phyloP scores from a whole-genome alignment of 2,888 invertebrate species.

The Mesorhabditis belari region DNA sequence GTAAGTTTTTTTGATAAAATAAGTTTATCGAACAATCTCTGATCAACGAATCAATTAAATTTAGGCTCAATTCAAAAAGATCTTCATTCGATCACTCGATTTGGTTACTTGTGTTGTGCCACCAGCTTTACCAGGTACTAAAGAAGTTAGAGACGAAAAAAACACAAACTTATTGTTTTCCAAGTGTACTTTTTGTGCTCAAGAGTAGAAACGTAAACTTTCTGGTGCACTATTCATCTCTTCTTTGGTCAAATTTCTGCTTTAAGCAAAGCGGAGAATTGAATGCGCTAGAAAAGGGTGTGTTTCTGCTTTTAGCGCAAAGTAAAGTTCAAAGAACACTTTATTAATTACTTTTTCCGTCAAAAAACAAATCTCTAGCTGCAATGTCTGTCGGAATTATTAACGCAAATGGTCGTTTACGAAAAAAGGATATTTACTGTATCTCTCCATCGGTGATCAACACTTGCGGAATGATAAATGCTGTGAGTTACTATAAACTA shows the following conservation, averaged over 20 bases:
- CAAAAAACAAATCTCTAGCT: slow-evolving; percentile 54
- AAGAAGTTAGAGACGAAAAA: too few species aligned
- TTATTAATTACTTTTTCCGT: too few species aligned
- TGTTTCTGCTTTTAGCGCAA: background rate
- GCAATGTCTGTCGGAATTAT: slow-evolving; percentile 60
- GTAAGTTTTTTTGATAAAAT: too few species aligned
- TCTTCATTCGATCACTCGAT: slow-evolving; percentile 73
- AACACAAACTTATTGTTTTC: too few species aligned
- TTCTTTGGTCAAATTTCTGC: background rate
- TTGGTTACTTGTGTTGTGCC: slow-evolving; percentile 86
- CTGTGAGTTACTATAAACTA: slow-evolving; percentile 38
- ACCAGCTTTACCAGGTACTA: slow-evolving; percentile 72
- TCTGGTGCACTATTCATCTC: too few species aligned
- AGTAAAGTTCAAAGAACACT: background rate
- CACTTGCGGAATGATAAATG: slow-evolving; percentile 57
- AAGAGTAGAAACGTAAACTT: too few species aligned
- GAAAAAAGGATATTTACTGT: slow-evolving; percentile 57
- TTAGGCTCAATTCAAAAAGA: background rate
- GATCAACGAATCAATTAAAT: slow-evolving; percentile 82
- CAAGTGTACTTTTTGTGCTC: too few species aligned
- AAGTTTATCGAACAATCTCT: slow-evolving; percentile 71
- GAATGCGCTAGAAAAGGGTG: too few species aligned
- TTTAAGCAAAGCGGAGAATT: background rate
- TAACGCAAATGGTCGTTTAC: slow-evolving; percentile 56
- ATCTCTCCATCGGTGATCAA: slow-evolving; percentile 59